Conservation (phyloP, 2,113 vertebrate species). For the Coracopsis vasa region DNA sequence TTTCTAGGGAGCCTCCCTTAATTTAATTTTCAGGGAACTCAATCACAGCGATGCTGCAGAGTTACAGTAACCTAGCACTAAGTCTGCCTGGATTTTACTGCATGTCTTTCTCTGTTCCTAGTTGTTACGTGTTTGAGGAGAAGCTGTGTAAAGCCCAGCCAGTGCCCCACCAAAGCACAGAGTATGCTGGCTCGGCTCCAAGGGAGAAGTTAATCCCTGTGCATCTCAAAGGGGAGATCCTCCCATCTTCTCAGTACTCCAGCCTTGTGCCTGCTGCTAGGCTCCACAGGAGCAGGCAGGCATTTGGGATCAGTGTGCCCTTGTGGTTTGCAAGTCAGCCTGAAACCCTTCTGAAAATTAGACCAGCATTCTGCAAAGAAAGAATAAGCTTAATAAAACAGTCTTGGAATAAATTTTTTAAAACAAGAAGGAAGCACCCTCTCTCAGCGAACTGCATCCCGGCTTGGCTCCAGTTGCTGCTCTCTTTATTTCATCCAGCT, state of each 20-base stretch:
- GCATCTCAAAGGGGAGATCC: not conserved
- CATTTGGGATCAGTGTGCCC: not conserved
- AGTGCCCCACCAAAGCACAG: not conserved
- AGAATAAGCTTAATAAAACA: slow-evolving; percentile 15
- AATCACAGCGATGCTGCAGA: not conserved
- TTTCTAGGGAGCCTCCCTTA: not conserved
- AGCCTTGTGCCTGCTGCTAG: accelerated
- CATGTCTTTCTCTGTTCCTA: not conserved
- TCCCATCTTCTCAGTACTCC: not conserved
- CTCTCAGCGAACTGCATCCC: slow-evolving; percentile 18
- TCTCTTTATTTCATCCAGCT: slow-evolving; percentile 44
- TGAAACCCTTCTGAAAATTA: not conserved
- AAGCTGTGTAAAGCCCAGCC: not conserved
- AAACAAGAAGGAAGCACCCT: not conserved
- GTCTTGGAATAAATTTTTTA: not conserved
- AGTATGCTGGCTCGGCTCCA: not conserved
- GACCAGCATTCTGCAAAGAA: not conserved
- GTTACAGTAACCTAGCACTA: not conserved
- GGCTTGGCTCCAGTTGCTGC: slow-evolving; percentile 23
- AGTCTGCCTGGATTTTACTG: not conserved
- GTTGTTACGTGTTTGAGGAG: not conserved
- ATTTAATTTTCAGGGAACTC: not conserved
- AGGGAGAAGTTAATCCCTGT: not conserved
- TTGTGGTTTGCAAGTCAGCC: not conserved
- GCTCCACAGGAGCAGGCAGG: accelerated